Base-by-base conservation (phyloP, 1,140 invertebrate species). In the Caenorhabditis brenneri region DNA sequence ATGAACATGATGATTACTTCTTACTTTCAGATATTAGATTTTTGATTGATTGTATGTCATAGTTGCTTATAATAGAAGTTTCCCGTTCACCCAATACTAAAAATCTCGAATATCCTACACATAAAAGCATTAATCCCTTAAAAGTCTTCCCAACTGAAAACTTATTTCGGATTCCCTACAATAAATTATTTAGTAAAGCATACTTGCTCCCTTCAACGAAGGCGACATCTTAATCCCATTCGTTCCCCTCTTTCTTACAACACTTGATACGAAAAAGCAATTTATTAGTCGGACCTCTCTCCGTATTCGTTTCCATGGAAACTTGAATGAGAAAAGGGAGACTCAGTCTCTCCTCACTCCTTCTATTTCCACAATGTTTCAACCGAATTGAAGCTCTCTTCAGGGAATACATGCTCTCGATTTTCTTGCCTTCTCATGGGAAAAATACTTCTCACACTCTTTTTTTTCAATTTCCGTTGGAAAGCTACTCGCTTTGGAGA, bases 261-360 rank as follows among this genome's bases (percentile, higher is more conserved):
- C 36, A 22, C 65, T 74, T 74, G 65, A 74, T 74, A 74, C 65
- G 65, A 74, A 74, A 46, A 46, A 19, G 65, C 65, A 36, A 74
- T 74, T 74, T 74, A 74, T 74, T 74, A 74, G 65, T n/a, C 24
- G 36, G 9, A 74, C 58, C 58, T n/a, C n/a, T n/a, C n/a, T 74
- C 65, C 36, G 65, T 36, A 33, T 42, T 46, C 1, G 65, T 74
- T n/a, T n/a, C n/a, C 36, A 74, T 74, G 65, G 65, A 42, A 24
- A 74, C 65, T 31, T 9, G 15, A 5, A 15, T 5, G 53, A 15
- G 58, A 65, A 2, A 10, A 7, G 58, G 15, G n/a, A 36, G n/a
- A 24, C 65, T 42, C 65, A 6, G n/a, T 42, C 22, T 74, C 4
- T 46, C 24, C 19, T 55, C 22, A 27, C 39, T 42, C 39, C 12